Percentiles rank a stretch among this genome's conserved stretches.
phyloP scores from a whole-genome alignment of 2,888 invertebrate genomes.

The Cotesia congregata region DNA sequence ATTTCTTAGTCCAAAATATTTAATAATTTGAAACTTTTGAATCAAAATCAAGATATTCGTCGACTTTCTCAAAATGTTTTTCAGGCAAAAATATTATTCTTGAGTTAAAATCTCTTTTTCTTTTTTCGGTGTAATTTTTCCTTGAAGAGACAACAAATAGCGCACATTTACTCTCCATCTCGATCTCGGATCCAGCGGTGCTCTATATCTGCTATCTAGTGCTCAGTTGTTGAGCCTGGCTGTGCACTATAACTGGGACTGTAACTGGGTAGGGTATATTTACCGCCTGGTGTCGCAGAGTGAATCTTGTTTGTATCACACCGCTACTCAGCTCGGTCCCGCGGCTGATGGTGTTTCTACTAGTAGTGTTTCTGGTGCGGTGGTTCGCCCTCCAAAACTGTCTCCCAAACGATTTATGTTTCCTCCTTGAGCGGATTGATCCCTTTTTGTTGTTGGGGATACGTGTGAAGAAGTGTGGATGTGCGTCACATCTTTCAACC shows the following conservation, averaged over 20 bases:
- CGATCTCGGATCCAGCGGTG: constrained; percentile 24
- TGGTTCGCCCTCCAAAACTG: constrained; percentile 59
- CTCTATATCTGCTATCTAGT: neutral
- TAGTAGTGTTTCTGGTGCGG: constrained; percentile 48
- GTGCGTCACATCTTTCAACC: constrained; percentile 41
- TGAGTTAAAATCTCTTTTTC: too few relatives aligned
- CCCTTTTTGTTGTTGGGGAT: constrained; percentile 62
- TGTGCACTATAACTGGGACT: constrained; percentile 36
- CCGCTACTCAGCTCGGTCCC: constrained; percentile 41
- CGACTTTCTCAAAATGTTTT: too few relatives aligned
- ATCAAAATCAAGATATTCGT: too few relatives aligned
- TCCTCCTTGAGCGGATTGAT: constrained; percentile 66
- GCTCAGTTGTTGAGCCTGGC: constrained; percentile 3
- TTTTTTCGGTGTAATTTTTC: constrained; percentile 12
- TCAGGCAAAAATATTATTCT: too few relatives aligned
- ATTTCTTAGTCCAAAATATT: too few relatives aligned
- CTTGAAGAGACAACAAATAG: neutral
- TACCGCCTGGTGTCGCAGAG: constrained; percentile 61
- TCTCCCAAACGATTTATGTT: constrained; percentile 66
- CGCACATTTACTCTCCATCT: constrained; percentile 27
- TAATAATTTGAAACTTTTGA: too few relatives aligned
- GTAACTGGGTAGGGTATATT: constrained; percentile 60
- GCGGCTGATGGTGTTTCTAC: constrained; percentile 30
- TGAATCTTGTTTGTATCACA: constrained; percentile 68
- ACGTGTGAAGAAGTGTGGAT: constrained; percentile 43